phyloP scores from a whole-genome alignment of 1,140 invertebrate genomes.

The Eriocheir sinensis region DNA sequence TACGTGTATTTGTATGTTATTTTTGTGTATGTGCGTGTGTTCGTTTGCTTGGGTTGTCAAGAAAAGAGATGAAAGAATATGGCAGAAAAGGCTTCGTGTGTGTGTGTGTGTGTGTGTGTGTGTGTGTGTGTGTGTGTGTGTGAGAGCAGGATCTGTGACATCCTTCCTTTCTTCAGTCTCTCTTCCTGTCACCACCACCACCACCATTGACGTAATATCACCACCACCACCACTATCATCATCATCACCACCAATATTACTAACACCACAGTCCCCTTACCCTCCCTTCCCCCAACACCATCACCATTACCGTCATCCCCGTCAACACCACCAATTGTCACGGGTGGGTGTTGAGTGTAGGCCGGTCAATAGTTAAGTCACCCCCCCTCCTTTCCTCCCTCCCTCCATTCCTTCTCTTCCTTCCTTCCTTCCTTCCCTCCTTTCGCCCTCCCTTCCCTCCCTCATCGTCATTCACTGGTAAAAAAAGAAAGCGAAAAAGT shows the following conservation, averaged over 20 bases:
- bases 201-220: too few relatives aligned
- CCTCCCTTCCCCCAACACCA: background rate
- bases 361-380: slow-evolving; percentile 20
- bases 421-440: too few relatives aligned
- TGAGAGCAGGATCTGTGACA: background rate
- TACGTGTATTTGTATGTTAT: background rate
- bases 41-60: too few relatives aligned
- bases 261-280: background rate
- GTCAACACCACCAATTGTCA: background rate
- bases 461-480: background rate
- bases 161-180: slow-evolving; percentile 13
- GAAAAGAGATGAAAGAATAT: too few relatives aligned
- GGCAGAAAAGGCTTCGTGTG: too few relatives aligned
- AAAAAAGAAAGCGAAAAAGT: background rate
- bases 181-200: background rate
- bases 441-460: background rate
- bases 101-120: background rate
- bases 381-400: too few relatives aligned
- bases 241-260: background rate
- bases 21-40: too few relatives aligned
- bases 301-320: background rate
- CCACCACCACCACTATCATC: background rate
- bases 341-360: background rate
- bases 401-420: background rate
- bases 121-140: slow-evolving; percentile 21